Evolutionary conservation across 2,888 invertebrate genomes (phyloP).

Genomic region (Mimachlamys varia): DNA sequence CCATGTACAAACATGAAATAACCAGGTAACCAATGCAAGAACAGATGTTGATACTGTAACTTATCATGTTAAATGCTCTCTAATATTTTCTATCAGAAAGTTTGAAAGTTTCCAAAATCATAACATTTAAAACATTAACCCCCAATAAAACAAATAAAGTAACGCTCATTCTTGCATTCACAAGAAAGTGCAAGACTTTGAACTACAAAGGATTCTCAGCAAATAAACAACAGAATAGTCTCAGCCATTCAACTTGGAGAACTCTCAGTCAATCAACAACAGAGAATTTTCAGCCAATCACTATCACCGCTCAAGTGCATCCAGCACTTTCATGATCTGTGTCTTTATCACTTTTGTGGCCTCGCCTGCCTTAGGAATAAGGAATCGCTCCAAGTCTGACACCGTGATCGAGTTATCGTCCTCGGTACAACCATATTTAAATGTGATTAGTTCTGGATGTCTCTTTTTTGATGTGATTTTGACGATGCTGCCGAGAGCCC

Average conservation of each 20-base stretch:
- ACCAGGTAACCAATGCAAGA: too few relatives aligned
- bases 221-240: too few relatives aligned
- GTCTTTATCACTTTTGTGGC: conserved; percentile 95
- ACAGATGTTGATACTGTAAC: too few relatives aligned
- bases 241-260: too few relatives aligned
- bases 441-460: conserved; percentile 97
- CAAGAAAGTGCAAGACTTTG: too few relatives aligned
- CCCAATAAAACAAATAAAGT: neutral
- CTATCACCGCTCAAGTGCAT: conserved; percentile 74
- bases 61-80: too few relatives aligned
- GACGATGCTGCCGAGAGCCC: conserved; percentile 95
- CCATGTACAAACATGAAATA: too few relatives aligned
- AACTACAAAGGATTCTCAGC: neutral
- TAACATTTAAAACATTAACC: neutral
- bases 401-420: conserved; percentile 85
- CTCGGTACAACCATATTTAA: conserved; percentile 90
- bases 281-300: too few relatives aligned
- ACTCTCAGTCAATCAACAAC: neutral
- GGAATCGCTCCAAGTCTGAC: conserved; percentile 94
- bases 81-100: neutral
- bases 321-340: conserved; percentile 88
- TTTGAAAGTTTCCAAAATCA: neutral
- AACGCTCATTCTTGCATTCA: neutral
- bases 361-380: conserved; percentile 94
- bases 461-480: conserved; percentile 98